These are phyloP conservation scores for Sus cebifrons DNA, from an alignment of 2,797 vertebrate species.

Conservation along the genomic window DNA sequence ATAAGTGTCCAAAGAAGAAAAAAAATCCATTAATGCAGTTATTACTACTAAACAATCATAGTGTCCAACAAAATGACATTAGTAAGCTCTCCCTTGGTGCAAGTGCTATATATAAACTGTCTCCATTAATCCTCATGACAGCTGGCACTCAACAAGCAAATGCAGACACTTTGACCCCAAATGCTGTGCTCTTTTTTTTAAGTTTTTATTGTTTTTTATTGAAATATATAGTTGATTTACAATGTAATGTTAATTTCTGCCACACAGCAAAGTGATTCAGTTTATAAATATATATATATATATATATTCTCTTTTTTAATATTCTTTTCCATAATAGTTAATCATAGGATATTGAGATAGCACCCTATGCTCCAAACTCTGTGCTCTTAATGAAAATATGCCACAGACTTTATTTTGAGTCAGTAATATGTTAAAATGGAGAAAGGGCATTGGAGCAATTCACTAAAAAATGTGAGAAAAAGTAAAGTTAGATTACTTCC, in stretches of 20 bases:
- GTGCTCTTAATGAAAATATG: background rate
- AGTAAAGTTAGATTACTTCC: background rate
- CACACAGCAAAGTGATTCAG: too few species aligned
- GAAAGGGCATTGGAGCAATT: background rate
- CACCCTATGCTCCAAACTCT: background rate
- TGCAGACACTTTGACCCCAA: background rate
- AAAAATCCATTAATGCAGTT: background rate
- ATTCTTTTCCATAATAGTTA: too few species aligned
- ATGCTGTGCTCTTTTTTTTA: background rate
- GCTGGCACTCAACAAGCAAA: background rate
- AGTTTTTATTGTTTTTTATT: too few species aligned
- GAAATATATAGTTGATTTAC: too few species aligned
- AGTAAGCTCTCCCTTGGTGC: background rate
- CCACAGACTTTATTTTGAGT: background rate
- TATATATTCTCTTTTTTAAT: too few species aligned
- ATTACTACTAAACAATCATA: background rate
- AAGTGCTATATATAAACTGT: background rate
- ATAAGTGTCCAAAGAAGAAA: background rate
- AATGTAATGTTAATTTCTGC: too few species aligned
- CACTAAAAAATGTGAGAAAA: background rate
- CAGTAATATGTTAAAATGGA: slow-evolving; percentile 20
- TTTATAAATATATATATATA: too few species aligned
- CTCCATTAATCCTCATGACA: background rate
- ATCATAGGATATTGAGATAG: too few species aligned
- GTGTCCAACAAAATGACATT: background rate